A percentile compares a stretch with the other conserved stretches of the same genome.
These are phyloP conservation scores for Tadarida brasiliensis DNA, from an alignment of 2,797 vertebrate genomes.

Conservation along the genomic window DNA sequence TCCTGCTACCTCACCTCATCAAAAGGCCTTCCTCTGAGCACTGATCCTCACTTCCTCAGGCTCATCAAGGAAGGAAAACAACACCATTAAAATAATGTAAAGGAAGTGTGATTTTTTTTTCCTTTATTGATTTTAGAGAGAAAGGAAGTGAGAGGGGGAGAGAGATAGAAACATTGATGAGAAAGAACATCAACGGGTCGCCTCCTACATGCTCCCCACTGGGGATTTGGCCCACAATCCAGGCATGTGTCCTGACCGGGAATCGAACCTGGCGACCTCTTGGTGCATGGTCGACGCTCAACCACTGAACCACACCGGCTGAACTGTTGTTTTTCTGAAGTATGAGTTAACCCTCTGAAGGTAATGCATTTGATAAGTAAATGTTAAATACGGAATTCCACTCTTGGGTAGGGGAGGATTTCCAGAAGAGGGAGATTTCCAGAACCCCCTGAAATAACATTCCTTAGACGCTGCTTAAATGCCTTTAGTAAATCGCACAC, in stretches of 20 bases:
- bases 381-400: not conserved
- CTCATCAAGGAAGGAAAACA: not conserved
- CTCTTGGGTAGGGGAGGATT: not conserved
- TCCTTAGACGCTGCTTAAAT: not conserved
- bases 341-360: not conserved
- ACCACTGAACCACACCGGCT: too few relatives aligned
- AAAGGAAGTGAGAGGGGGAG: too few relatives aligned
- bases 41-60: not conserved
- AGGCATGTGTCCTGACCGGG: too few relatives aligned
- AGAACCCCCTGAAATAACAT: not conserved
- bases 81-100: not conserved
- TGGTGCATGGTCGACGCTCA: too few relatives aligned
- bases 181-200: too few relatives aligned
- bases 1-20: not conserved
- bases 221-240: too few relatives aligned
- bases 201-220: too few relatives aligned
- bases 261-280: too few relatives aligned
- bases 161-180: too few relatives aligned
- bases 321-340: not conserved
- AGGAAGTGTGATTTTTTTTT: not conserved
- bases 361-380: not conserved
- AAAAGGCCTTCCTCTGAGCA: not conserved
- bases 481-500: not conserved
- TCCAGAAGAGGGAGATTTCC: not conserved
- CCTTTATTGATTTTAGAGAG: too few relatives aligned